Evolutionary conservation across 1,140 invertebrate species (phyloP), one percentile per base, ranked within the genome.

Genomic region (Drosophila serrata): DNA sequence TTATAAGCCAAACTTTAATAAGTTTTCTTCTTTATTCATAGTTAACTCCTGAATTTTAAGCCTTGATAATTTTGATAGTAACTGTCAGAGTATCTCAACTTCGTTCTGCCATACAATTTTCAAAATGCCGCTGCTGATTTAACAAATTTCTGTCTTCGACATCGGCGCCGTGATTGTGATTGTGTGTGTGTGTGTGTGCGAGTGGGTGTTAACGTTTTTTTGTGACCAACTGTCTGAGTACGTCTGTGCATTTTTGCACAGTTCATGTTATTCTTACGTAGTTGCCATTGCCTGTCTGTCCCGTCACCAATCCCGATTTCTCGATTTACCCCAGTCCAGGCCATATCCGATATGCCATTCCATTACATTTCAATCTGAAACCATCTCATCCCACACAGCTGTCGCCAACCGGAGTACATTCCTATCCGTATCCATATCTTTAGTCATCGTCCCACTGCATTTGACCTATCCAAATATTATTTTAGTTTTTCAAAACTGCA

Each of bases 241-340:
- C 46, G 82, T 61, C 75, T 76, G 53, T 82, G 62, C 79, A 86
- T 64, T 82, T 87, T 70, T 63, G 70, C 82, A 80, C 70, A 82
- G 80, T 80, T 87, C 84, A 84, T 87, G 84, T 87, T 87, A 78
- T 87, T 84, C 80, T 87, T 88, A 81, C 79, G 60, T 57, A 88
- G 79, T 88, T 82, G 84, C 76, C 84, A 67, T 82, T 65, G 82
- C 65, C 82, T 74, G 82, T 82, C 84, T 87, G 80, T 88, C 79
- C 73, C 79, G 61, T 56, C 51, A 56, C 61, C 58, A 46, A 29
- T 55, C 48, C 27, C 68, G 59, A 63, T 60, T 40, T 53, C 17
- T 15, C 62, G 29, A 39, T 60, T 48, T 35, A 15, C 49, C 49
- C 49, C 49, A 15, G 49, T 35, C 49, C 49, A 53, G 31, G 31